Evolutionary conservation across 2,888 invertebrate genomes (phyloP).

Genomic region (Copidosoma aretas): DNA sequence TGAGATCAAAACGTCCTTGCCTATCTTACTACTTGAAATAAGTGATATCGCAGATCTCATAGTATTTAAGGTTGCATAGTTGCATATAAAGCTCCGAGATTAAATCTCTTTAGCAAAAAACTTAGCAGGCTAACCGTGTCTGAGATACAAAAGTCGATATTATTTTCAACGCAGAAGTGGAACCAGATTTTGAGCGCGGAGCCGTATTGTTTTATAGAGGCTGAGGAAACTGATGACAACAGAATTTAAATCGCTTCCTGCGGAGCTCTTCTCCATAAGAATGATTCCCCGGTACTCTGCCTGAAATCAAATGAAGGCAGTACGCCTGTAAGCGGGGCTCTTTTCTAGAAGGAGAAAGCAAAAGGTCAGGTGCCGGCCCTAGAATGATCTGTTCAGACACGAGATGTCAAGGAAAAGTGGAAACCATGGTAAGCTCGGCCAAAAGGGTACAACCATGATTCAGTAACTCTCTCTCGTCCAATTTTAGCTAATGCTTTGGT

Average conservation of each 20-base stretch:
- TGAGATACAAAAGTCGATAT: too few relatives aligned
- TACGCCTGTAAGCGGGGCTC: slow-evolving; percentile 41
- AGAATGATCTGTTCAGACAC: slow-evolving; percentile 19
- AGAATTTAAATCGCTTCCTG: slow-evolving; percentile 30
- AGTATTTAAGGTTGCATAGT: too few relatives aligned
- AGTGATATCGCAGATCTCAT: too few relatives aligned
- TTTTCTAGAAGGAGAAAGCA: slow-evolving; percentile 43
- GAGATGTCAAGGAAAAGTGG: slow-evolving; percentile 18
- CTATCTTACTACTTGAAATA: too few relatives aligned
- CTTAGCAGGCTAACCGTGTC: too few relatives aligned
- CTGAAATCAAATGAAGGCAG: slow-evolving; percentile 38
- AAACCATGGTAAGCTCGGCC: slow-evolving; percentile 32
- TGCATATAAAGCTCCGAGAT: too few relatives aligned
- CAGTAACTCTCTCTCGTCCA: slow-evolving; percentile 21
- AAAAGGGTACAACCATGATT: slow-evolving; percentile 34
- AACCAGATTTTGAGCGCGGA: slow-evolving; percentile 22
- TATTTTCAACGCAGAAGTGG: too few relatives aligned
- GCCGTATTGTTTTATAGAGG: slow-evolving; percentile 44
- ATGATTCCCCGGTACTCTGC: slow-evolving; percentile 44
- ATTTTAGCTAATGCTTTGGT: slow-evolving; percentile 29
- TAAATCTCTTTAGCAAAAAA: too few relatives aligned
- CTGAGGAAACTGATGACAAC: slow-evolving; percentile 42
- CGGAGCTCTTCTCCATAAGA: slow-evolving; percentile 39
- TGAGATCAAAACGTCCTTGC: too few relatives aligned
- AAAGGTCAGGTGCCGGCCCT: slow-evolving; percentile 31